Conservation (phyloP, 1,140 invertebrate species). For the Uloborus diversus region DNA sequence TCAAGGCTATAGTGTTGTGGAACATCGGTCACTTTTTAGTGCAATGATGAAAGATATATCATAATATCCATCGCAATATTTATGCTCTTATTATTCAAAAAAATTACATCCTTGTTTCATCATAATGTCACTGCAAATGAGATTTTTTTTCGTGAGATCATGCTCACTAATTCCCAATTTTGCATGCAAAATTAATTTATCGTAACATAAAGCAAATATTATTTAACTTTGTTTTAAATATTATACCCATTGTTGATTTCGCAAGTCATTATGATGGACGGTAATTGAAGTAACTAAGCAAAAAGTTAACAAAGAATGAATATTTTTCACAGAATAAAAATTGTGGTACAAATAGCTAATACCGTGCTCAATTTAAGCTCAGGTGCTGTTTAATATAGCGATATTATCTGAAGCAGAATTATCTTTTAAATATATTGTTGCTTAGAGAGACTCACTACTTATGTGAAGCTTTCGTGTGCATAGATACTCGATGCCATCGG, state of each 20-base stretch:
- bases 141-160: neutral
- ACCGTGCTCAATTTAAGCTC: constrained; percentile 52
- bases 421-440: constrained; percentile 41
- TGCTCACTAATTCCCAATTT: no score
- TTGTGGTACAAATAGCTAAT: constrained; percentile 38
- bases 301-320: constrained; percentile 16
- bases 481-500: constrained; percentile 44
- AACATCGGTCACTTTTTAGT: constrained; percentile 18
- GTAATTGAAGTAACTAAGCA: constrained; percentile 10
- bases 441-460: constrained; percentile 5
- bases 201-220: no score
- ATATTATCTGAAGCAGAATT: constrained; percentile 46
- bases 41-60: constrained; percentile 25
- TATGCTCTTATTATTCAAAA: constrained; percentile 15
- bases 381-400: constrained; percentile 52
- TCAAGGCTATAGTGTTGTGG: constrained; percentile 25
- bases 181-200: no score
- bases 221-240: no score
- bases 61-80: constrained; percentile 47
- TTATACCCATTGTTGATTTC: no score
- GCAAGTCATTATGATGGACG: no score
- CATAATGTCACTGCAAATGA: neutral
- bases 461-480: constrained; percentile 13
- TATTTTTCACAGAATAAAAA: constrained; percentile 33
- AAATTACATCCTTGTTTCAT: constrained; percentile 8